These are phyloP conservation scores for Thalassarche chlororhynchos DNA, from an alignment of 2,113 vertebrate genomes.

Conservation along the genomic window DNA sequence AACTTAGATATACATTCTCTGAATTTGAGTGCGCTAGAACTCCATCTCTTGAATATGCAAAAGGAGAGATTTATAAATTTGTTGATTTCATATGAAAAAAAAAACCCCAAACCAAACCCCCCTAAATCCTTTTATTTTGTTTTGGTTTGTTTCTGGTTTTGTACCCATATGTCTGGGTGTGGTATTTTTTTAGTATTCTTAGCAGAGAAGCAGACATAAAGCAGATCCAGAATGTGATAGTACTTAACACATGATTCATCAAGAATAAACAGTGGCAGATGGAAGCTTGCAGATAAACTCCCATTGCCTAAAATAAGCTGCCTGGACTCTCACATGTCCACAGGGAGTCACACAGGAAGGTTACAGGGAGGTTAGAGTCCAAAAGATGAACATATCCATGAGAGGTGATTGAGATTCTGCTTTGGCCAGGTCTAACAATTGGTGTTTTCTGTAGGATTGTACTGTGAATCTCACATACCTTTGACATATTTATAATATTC, in stretches of 20 bases:
- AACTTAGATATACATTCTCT: background rate
- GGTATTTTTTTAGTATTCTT: background rate
- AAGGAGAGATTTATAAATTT: background rate
- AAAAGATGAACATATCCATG: background rate
- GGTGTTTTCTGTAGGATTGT: background rate
- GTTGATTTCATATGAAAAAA: background rate
- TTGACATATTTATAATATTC: background rate
- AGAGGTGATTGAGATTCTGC: background rate
- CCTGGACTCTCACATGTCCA: background rate
- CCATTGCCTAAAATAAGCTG: background rate
- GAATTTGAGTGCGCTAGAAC: background rate
- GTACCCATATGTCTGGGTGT: background rate
- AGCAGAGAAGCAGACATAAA: background rate
- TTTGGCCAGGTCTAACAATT: background rate
- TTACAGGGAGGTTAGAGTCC: background rate
- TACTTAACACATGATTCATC: background rate
- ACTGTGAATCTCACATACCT: background rate
- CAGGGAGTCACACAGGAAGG: background rate
- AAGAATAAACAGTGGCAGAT: slow-evolving; percentile 1
- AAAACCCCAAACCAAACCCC: background rate
- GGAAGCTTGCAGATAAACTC: background rate
- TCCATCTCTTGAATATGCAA: background rate
- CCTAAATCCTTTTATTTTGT: background rate
- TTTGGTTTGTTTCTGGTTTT: background rate
- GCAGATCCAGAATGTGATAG: background rate